phyloP scores from a whole-genome alignment of 2,113 vertebrate genomes.

The Coptodon rendalli region DNA sequence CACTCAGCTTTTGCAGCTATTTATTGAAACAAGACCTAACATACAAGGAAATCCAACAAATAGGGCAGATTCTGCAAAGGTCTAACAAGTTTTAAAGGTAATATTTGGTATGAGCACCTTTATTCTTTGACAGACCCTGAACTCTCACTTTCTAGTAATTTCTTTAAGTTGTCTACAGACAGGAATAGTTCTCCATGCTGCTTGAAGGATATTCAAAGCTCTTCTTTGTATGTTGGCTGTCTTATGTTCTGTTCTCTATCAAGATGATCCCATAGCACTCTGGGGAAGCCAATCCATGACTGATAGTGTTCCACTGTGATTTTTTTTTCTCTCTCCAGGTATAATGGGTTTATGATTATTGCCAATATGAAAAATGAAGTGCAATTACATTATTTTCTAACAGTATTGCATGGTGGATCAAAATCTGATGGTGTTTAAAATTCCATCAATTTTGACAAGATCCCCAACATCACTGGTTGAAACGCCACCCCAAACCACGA shows the following conservation, averaged over 20 bases:
- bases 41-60: not conserved
- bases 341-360: not conserved
- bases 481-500: not conserved
- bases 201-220: not conserved
- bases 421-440: not conserved
- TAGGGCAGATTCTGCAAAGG: not conserved
- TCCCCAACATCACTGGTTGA: not conserved
- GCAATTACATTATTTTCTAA: not conserved
- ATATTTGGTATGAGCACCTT: not conserved
- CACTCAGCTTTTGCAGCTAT: not conserved
- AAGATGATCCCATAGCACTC: not conserved
- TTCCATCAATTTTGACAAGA: not conserved
- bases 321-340: not conserved
- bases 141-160: not conserved
- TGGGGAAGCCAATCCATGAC: not conserved
- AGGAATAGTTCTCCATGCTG: not conserved
- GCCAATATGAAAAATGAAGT: not conserved
- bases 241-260: not conserved
- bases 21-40: not conserved
- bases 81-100: not conserved
- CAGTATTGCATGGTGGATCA: fast-evolving
- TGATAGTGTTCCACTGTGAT: not conserved
- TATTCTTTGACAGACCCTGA: not conserved
- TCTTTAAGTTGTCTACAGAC: not conserved
- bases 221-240: not conserved